Base-by-base conservation (phyloP, 2,113 vertebrate species). In the Odontophorus gujanensis region DNA sequence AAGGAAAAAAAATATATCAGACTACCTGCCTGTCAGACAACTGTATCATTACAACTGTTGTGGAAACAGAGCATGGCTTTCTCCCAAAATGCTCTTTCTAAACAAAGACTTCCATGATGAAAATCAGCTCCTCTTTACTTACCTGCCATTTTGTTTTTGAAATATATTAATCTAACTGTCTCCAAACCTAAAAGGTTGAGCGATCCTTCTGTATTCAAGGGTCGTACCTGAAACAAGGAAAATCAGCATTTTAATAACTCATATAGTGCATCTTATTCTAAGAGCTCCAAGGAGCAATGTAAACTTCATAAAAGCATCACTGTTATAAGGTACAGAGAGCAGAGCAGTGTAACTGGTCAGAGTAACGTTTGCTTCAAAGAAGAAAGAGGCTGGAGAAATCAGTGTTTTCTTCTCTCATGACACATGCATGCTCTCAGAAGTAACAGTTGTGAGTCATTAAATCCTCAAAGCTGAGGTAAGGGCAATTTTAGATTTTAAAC, bases 131-230 rank as follows among this genome's bases (percentile, higher is more conserved):
- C 34, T 87, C 34, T 76, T 47, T 65, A 93, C 96, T 97, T 98
- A 99, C 99, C 99, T 89, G 99, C 99, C 98, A 98, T 99, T 96
- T 99, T 99, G 97, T 99, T 99, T 97, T 99, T 99, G 84, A 99
- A 99, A 98, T 99, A 99, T 97, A 99, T 98, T 73, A 99, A 98
- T 63, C 99, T 98, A 80, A 99, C 98, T 1, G 99, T 99, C 95
- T 99, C 99, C 96, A 99, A 95, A 16, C 99, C 99, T 96, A 99
- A 95, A 81, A 99, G 98, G 97, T 99, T 99, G 97, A 99, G 96
- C 53, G 99, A 99, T 95, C 99, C 99, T 66, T 99, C 99, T 28
- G 97, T 97, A 91, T 99, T 99, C 95, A 99, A 98, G 51, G 99
- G 99, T 81, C 99, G 98, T 90, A 99, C 99, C 99, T 99, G 95